Conservation (phyloP, 2,113 vertebrate genomes). For the Myotis yumanensis region DNA sequence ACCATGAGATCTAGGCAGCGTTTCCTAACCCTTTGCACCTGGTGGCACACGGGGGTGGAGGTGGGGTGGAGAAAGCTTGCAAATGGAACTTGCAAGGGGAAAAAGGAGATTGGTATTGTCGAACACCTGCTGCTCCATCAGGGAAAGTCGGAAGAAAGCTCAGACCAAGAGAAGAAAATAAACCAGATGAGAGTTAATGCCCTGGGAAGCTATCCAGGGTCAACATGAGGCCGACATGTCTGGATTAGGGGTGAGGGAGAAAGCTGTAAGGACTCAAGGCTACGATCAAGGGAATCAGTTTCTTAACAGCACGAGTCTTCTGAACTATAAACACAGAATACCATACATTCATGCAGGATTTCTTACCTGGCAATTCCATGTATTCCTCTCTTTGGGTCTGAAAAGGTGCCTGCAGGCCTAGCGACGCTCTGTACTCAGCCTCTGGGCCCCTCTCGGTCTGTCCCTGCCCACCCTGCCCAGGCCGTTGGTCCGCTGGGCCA, state of each 20-base stretch:
- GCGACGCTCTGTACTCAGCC: rapidly evolving
- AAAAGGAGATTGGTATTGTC: background rate
- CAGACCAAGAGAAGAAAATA: background rate
- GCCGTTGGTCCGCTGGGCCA: rapidly evolving
- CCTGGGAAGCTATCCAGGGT: background rate
- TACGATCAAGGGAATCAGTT: background rate
- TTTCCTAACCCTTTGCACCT: background rate
- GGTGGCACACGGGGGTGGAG: background rate
- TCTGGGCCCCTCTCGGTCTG: background rate
- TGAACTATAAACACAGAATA: background rate
- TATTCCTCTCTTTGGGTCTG: rapidly evolving
- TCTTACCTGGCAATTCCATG: too few relatives aligned
- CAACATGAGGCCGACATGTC: background rate
- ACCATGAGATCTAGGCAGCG: background rate
- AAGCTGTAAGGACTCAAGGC: background rate
- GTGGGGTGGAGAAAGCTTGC: background rate
- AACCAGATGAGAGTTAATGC: background rate
- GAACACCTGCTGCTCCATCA: background rate
- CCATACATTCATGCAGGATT: background rate
- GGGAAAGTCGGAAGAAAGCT: background rate
- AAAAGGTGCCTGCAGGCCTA: background rate
- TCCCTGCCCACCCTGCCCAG: too few relatives aligned
- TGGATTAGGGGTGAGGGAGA: background rate
- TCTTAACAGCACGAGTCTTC: background rate
- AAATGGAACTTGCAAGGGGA: too few relatives aligned